Percentiles rank a stretch among this genome's conserved stretches.
Evolutionary conservation across 2,888 invertebrate species (phyloP).

Genomic region (Diarsia mendica): DNA sequence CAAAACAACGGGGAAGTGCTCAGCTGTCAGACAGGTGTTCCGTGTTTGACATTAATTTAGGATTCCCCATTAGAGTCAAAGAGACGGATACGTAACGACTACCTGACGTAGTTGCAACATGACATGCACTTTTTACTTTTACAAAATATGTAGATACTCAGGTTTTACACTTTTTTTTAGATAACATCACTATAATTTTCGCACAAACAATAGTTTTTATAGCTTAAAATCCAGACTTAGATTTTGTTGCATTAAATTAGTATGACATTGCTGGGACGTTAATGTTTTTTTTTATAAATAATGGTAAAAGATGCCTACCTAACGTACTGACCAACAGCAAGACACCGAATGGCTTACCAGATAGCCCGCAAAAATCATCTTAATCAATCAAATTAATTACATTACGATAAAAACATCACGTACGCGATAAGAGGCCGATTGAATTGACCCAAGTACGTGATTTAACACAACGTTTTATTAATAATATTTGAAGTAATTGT

Average conservation of each 20-base stretch:
- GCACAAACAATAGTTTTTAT: too few species aligned
- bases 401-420: slow-evolving; percentile 75
- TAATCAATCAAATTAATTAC: slow-evolving; percentile 36
- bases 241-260: not conserved
- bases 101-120: slow-evolving; percentile 22
- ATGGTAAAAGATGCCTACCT: slow-evolving; percentile 28
- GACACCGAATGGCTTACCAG: slow-evolving; percentile 28
- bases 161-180: not conserved
- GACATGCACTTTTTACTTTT: not conserved
- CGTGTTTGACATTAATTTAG: slow-evolving; percentile 50
- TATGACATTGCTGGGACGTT: not conserved
- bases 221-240: not conserved
- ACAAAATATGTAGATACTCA: not conserved
- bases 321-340: slow-evolving; percentile 29
- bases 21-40: slow-evolving; percentile 30
- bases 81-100: slow-evolving; percentile 53
- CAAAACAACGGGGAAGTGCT: slow-evolving; percentile 36
- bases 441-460: slow-evolving; percentile 66
- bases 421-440: slow-evolving; percentile 72
- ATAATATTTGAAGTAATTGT: slow-evolving; percentile 15
- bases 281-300: not conserved
- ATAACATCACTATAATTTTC: not conserved
- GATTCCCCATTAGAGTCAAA: slow-evolving; percentile 41
- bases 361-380: slow-evolving; percentile 16
- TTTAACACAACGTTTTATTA: slow-evolving; percentile 40